Evolutionary conservation across 1,140 invertebrate genomes (phyloP).

Genomic region (Pomacea maculata): DNA sequence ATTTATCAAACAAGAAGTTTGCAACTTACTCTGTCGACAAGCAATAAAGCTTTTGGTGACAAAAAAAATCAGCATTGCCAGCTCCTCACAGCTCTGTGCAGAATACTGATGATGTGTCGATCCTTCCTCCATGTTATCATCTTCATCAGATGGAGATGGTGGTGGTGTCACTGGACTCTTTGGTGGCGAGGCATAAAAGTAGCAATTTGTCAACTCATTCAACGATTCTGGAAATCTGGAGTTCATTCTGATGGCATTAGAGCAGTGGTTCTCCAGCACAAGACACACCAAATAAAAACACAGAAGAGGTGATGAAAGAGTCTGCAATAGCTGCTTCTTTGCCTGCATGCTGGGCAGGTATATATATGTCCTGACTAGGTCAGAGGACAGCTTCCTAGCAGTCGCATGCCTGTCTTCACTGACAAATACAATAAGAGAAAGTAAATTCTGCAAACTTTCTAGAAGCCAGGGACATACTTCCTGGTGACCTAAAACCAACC

Average conservation of each 20-base stretch:
- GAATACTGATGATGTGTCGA: slow-evolving; percentile 14
- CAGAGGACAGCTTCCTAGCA: slow-evolving; percentile 12
- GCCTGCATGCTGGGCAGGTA: slow-evolving; percentile 14
- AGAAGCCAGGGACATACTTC: slow-evolving; percentile 6
- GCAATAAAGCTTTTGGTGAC: slow-evolving; percentile 21
- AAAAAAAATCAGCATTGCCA: slow-evolving; percentile 24
- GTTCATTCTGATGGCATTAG: slow-evolving; percentile 8
- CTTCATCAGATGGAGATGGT: slow-evolving; percentile 25
- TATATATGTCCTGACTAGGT: slow-evolving; percentile 19
- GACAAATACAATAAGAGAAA: slow-evolving; percentile 11
- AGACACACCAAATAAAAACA: slow-evolving; percentile 21
- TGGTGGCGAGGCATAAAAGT: slow-evolving; percentile 24
- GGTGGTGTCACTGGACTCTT: slow-evolving; percentile 26
- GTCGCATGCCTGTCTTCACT: slow-evolving; percentile 21
- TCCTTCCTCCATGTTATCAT: background rate
- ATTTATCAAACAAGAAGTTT: background rate
- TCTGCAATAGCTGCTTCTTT: slow-evolving; percentile 23
- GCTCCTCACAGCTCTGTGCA: slow-evolving; percentile 21
- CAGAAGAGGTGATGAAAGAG: slow-evolving; percentile 14
- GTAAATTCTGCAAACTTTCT: slow-evolving; percentile 19
- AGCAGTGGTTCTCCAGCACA: slow-evolving; percentile 25
- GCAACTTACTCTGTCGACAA: slow-evolving; percentile 27
- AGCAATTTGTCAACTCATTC: slow-evolving; percentile 15
- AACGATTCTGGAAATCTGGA: slow-evolving; percentile 20
- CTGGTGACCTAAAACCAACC: background rate